Conservation (phyloP, 1,140 invertebrate genomes). For the Triops longicaudatus region DNA sequence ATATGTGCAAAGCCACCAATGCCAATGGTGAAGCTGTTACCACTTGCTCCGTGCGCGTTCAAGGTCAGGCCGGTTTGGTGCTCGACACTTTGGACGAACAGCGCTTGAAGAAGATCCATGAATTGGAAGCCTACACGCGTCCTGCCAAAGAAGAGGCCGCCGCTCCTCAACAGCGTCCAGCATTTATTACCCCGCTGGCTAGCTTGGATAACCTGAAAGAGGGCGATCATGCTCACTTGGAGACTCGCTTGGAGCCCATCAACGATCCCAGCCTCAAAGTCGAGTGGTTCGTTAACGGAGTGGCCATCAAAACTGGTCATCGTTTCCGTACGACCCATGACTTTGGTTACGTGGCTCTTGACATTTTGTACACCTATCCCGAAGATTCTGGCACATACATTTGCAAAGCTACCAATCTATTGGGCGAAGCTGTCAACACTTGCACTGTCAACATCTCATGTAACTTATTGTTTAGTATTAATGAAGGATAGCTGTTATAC, state of each 20-base stretch:
- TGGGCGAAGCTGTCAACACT: constrained; percentile 86
- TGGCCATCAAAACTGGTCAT: constrained; percentile 68
- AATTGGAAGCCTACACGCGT: constrained; percentile 71
- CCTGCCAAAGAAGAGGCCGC: constrained; percentile 66
- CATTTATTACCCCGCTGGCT: constrained; percentile 73
- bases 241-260: constrained; percentile 89
- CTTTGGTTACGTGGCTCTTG: constrained; percentile 90
- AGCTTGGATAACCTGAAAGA: constrained; percentile 76
- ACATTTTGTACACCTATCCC: constrained; percentile 84
- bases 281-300: constrained; percentile 89
- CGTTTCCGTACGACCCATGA: constrained; percentile 85
- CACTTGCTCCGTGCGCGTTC: constrained; percentile 72
- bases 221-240: constrained; percentile 85
- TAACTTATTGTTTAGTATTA: constrained; percentile 31
- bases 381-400: constrained; percentile 92
- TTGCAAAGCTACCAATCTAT: constrained; percentile 82
- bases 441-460: constrained; percentile 65
- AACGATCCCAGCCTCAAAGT: constrained; percentile 90
- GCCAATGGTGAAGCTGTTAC: constrained; percentile 56
- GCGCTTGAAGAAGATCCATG: constrained; percentile 75
- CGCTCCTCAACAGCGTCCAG: constrained; percentile 65
- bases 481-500: neutral
- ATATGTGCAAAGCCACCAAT: constrained; percentile 42
- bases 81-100: constrained; percentile 81
- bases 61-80: constrained; percentile 71